Evolutionary conservation across 2,113 vertebrate genomes (phyloP), one percentile per base, ranked within the genome.

Genomic region (Tyto alba): DNA sequence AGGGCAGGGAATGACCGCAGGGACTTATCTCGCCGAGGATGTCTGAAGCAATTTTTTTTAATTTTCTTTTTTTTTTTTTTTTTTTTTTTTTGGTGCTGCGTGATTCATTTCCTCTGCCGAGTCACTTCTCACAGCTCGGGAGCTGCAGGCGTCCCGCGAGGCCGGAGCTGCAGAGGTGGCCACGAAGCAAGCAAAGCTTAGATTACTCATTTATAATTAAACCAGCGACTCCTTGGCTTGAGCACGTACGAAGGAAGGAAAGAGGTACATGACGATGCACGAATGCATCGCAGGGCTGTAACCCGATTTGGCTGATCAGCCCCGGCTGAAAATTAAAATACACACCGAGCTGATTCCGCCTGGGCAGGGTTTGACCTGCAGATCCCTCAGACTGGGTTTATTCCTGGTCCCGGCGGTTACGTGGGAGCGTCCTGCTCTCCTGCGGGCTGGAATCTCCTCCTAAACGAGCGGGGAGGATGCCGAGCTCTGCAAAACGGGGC

Each of bases 391-490:
- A 21, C 8, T 0, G 18, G 30, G n/a, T 21, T 38, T 57, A 13
- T 40, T 81, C 64, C 52, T 0, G 1, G 22, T 68, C 34, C 43
- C 0, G 8, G 27, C 2, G 5, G 27, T 38, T 13, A 6, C 3
- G 5, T 25, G 40, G 77, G 26, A 23, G 16, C 25, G 0, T 29
- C 77, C 11, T 7, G 36, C 48, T 13, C 47, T n/a, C 47, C 16
- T 2, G 29, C 1, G 5, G 38, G 50, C 62, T 22, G 21, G 21
- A 27, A 38, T 68, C 52, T 4, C 16, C 41, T 32, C 78, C 41
- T 6, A 21, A 40, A 34, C 1, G n/a, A 57, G 41, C 10, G 6
- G 34, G 9, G 41, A 38, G 64, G 64, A 32, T 13, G 53, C n/a
- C 3, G 27, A 57, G 50, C 62, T 66, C 38, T 7, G 32, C 19